Percentiles rank a stretch among this genome's conserved stretches.
Conservation (phyloP, 2,113 vertebrate species). For the Cepphus grylle region DNA sequence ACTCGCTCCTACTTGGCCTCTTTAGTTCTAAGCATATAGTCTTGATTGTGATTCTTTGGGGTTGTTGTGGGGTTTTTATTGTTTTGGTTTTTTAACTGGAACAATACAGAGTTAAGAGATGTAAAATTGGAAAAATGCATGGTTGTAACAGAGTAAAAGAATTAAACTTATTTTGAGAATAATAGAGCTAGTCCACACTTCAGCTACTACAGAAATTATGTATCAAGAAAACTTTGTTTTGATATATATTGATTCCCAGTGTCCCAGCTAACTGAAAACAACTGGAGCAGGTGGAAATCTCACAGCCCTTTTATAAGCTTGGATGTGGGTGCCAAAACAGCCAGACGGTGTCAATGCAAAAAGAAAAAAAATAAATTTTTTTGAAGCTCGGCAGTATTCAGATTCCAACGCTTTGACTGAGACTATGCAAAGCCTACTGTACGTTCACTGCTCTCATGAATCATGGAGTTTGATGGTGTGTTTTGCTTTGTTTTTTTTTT, state of each 20-base stretch:
- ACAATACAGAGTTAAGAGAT: background rate
- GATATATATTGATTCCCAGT: background rate
- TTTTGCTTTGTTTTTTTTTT: background rate
- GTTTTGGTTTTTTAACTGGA: background rate
- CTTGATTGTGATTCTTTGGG: background rate
- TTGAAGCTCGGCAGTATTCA: background rate
- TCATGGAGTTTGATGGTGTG: background rate
- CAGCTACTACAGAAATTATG: background rate
- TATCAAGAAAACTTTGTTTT: background rate
- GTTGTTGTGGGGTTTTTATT: background rate
- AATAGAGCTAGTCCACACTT: background rate
- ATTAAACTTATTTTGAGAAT: background rate
- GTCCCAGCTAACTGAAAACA: background rate
- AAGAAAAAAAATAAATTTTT: background rate
- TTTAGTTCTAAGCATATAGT: background rate
- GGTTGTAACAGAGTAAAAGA: background rate
- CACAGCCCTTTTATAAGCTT: background rate
- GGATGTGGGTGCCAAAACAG: background rate
- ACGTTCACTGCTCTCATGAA: background rate
- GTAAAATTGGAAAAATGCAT: background rate
- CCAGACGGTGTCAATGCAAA: background rate
- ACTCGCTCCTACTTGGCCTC: background rate
- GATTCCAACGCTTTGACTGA: background rate
- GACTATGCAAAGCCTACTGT: background rate
- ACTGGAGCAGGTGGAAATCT: background rate